Base-by-base conservation (phyloP, 1,140 invertebrate species). In the Conus betulinus region DNA sequence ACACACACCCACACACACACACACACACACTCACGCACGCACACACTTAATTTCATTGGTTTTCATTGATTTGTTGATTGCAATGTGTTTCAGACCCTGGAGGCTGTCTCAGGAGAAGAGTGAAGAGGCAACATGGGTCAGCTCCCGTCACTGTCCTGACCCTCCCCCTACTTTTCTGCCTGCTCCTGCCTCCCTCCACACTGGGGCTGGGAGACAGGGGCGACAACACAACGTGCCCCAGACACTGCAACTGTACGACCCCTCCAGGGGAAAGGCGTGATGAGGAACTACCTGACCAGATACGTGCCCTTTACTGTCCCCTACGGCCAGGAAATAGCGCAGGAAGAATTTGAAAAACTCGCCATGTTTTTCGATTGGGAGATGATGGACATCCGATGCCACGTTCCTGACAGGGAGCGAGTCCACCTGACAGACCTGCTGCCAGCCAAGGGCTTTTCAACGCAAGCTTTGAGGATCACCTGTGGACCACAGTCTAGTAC, bases 301-400 rank as follows among this genome's bases (percentile, higher is more conserved):
- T 78, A 79, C 71, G 53, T 87, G 67, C 71, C 85, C 71, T 53
- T n/a, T n/a, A n/a, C n/a, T n/a, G n/a, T n/a, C n/a, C n/a, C n/a
- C n/a, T n/a, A n/a, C n/a, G n/a, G n/a, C n/a, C n/a, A n/a, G n/a
- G n/a, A n/a, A n/a, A n/a, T n/a, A n/a, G 15, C 8, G 23, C 39
- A n/a, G n/a, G 39, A n/a, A n/a, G 39, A 39, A 3, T 1, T 39
- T 39, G 39, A n/a, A 39, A 39, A 3, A 39, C 17, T 87, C 67
- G 79, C 71, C 23, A 25, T 6, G 0, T 6, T 78, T n/a, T 79
- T 74, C 23, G n/a, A 23, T n/a, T 79, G 85, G 85, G 6, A 25
- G 39, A 87, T 87, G 85, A 23, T 17, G 4, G 67, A 87, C 85
- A 55, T 87, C 67, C 2, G 25, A 1, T 79, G 85, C 71, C 74